Evolutionary conservation across 2,888 invertebrate species (phyloP).

Genomic region (Perithous albicinctus): DNA sequence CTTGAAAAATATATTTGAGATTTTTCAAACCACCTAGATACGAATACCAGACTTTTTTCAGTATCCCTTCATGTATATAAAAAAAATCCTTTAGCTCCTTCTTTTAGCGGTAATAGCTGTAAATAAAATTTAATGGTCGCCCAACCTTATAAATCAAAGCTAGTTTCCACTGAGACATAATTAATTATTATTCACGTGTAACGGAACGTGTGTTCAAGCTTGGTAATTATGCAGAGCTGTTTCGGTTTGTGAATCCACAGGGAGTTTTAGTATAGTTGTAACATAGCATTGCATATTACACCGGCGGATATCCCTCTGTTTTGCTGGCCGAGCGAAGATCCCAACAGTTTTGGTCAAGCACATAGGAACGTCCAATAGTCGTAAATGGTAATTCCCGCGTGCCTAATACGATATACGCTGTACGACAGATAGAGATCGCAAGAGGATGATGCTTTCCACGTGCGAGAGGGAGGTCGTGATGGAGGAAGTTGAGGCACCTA

Average conservation of each 20-base stretch:
- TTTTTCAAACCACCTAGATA: too few species aligned
- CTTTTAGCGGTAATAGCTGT: background rate
- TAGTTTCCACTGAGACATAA: background rate
- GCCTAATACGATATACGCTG: slow-evolving; percentile 37
- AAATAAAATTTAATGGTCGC: background rate
- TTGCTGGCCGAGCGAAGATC: slow-evolving; percentile 18
- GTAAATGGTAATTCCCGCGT: slow-evolving; percentile 61
- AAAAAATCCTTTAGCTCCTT: background rate
- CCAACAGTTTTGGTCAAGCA: slow-evolving; percentile 54
- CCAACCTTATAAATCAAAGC: background rate
- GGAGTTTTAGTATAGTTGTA: slow-evolving; percentile 35
- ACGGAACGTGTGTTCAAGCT: slow-evolving; percentile 8
- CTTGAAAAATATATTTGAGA: too few species aligned
- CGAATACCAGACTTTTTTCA: too few species aligned
- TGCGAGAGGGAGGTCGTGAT: slow-evolving; percentile 26
- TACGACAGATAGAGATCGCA: slow-evolving; percentile 39
- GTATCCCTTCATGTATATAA: too few species aligned
- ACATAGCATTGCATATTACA: slow-evolving; percentile 35
- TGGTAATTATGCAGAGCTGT: slow-evolving; percentile 14
- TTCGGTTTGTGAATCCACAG: slow-evolving; percentile 25
- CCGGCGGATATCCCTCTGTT: slow-evolving; percentile 16
- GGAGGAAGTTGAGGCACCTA: slow-evolving; percentile 50
- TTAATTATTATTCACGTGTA: slow-evolving; percentile 24
- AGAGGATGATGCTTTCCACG: slow-evolving; percentile 18
- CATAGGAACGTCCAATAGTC: slow-evolving; percentile 45